These are phyloP conservation scores for Campoplex nolae DNA, from an alignment of 2,888 invertebrate genomes.

Conservation along the genomic window DNA sequence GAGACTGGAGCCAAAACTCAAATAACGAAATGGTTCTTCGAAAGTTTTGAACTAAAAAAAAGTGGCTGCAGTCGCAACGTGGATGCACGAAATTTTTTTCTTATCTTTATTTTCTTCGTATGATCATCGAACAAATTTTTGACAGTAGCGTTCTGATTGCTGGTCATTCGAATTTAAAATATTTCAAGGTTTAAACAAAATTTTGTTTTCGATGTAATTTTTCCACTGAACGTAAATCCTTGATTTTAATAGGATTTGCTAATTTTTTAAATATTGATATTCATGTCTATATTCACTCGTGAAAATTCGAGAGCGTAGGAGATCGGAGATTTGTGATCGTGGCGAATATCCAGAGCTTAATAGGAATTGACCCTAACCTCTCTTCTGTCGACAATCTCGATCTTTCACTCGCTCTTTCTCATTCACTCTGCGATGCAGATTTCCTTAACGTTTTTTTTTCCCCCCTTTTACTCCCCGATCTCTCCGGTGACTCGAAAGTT, in stretches of 20 bases:
- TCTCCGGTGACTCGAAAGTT: constrained; percentile 23
- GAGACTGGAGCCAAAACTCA: too few species aligned
- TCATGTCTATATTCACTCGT: constrained; percentile 15
- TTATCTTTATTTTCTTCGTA: too few species aligned
- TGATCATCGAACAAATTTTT: neutral
- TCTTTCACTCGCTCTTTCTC: constrained; percentile 41
- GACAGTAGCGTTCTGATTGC: neutral
- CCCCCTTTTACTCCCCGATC: constrained; percentile 10
- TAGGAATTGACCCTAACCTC: constrained; percentile 35
- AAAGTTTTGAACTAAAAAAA: too few species aligned
- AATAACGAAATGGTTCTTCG: too few species aligned
- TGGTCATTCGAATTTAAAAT: neutral
- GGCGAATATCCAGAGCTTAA: constrained; percentile 35
- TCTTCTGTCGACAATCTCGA: constrained; percentile 38
- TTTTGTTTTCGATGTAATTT: too few species aligned
- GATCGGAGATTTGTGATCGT: constrained; percentile 58
- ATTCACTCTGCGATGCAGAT: constrained; percentile 33
- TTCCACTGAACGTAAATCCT: too few species aligned
- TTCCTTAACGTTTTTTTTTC: constrained; percentile 1
- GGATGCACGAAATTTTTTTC: neutral
- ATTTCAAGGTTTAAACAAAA: neutral
- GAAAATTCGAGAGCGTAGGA: constrained; percentile 44
- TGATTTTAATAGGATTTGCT: too few species aligned
- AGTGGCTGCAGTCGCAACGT: too few species aligned
- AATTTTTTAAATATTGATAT: neutral